Percentiles rank a stretch among this genome's conserved stretches.
Conservation (phyloP, 2,113 vertebrate species). For the Papio anubis region DNA sequence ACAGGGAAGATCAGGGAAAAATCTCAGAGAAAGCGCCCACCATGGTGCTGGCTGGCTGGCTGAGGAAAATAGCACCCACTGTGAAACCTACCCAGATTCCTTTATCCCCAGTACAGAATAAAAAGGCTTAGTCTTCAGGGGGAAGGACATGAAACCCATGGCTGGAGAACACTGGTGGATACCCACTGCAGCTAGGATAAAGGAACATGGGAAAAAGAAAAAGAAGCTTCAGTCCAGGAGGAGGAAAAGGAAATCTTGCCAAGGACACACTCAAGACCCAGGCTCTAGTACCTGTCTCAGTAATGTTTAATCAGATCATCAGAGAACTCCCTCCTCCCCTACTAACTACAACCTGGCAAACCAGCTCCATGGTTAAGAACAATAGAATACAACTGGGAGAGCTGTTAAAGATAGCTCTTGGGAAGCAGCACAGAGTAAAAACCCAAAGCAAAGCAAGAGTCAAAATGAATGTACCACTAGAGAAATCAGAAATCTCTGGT, state of each 20-base stretch:
- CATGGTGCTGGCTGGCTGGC: background rate
- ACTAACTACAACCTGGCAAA: constrained; percentile 31
- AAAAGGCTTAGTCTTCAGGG: constrained; percentile 6
- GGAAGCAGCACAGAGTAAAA: constrained; percentile 57
- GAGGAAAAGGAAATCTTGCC: background rate
- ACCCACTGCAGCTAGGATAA: background rate
- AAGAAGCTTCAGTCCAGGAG: background rate
- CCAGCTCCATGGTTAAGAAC: background rate
- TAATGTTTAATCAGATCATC: constrained; percentile 38
- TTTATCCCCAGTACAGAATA: constrained; percentile 46
- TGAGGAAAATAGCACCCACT: constrained; percentile 29
- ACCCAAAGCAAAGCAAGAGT: constrained; percentile 50
- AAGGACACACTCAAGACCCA: background rate
- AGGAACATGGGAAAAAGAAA: background rate
- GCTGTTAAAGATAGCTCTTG: background rate
- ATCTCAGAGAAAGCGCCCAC: background rate
- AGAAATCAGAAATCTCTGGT: constrained; percentile 46
- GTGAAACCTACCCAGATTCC: constrained; percentile 9
- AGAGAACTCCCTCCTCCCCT: background rate
- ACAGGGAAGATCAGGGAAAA: background rate
- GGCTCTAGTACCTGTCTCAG: background rate
- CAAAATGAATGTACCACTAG: constrained; percentile 50
- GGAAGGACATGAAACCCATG: background rate
- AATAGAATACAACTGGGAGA: constrained; percentile 19
- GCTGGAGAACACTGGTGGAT: constrained; percentile 3